Evolutionary conservation across 2,888 invertebrate species (phyloP), one percentile per base, ranked within the genome.

Genomic region (Romanomermis culicivorax): DNA sequence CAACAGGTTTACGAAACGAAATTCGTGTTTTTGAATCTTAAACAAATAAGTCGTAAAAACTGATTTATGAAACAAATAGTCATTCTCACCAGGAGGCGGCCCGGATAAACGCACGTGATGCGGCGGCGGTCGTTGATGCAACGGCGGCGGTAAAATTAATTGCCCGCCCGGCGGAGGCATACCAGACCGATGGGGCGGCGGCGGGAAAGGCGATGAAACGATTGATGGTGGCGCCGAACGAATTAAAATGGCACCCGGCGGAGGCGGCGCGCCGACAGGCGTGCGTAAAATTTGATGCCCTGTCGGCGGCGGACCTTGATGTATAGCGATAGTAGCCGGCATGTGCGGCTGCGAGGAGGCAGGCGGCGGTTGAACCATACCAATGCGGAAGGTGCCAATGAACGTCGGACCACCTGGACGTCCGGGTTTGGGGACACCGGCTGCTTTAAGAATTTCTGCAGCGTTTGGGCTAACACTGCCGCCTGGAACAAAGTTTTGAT

Each of bases 111-210:
- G 11, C 45, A 45, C 23, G 45, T 11, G 23, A 45, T 45, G 45
- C 17, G 45, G 45, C 11, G 45, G 45, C 11, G 45, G 45, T 11
- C 45, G 45, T 11, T 7, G 17, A 7, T 7, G 36, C 11, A 4
- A 63, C 24, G 61, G 56, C 27, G 62, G 62, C 23, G 61, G 58
- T 29, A 53, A 11, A 14, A 50, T 26, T 7, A 25, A 42, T 4
- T 23, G 53, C 29, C 17, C 42, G 14, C 51, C 50, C 27, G 59
- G 61, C 49, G 57, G 58, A 24, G 51, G 52, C 25, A 52, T 25
- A 4, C 52, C 52, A n/a, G n/a, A n/a, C n/a, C n/a, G n/a, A n/a
- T n/a, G n/a, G 26, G 48, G 50, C 24, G 53, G 48, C 51, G 51
- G 55, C 29, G 47, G 43, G 26, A 14, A n/a, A 24, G 43, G 26